These are phyloP conservation scores for Echinometra lucunter DNA, from an alignment of 53 echinoderm and acorn worm species.

Conservation along the genomic window DNA sequence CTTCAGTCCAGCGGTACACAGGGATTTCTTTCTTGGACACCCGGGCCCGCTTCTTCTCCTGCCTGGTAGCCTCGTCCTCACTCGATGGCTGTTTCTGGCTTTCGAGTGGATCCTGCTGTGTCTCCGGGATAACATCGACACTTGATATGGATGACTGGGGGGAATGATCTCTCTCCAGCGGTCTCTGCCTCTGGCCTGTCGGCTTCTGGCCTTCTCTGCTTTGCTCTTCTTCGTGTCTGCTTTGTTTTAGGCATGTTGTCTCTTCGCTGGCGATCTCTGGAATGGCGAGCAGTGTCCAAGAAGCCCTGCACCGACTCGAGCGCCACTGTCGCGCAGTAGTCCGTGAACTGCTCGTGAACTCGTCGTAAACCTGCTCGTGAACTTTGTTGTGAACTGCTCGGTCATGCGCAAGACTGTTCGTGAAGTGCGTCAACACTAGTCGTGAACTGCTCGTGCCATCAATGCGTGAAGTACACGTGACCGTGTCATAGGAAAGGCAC, in stretches of 20 bases:
- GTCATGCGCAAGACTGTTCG: no score
- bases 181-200: constrained; percentile 75
- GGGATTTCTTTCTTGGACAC: constrained; percentile 43
- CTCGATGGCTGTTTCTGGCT: constrained; percentile 59
- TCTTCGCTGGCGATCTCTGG: no score
- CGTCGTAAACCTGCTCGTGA: no score
- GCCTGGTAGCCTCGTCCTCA: constrained; percentile 54
- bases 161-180: constrained; percentile 74
- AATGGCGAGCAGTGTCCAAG: no score
- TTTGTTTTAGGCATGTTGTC: no score
- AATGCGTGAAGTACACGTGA: no score
- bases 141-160: constrained; percentile 76
- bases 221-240: no score
- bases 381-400: neutral
- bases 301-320: no score
- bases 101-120: constrained; percentile 68
- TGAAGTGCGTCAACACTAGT: no score
- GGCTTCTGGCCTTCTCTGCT: constrained; percentile 74
- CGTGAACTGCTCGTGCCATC: constrained; percentile 30
- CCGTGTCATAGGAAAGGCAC: no score
- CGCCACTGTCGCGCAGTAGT: no score
- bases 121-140: constrained; percentile 76
- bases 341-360: no score
- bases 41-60: constrained; percentile 49
- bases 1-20: constrained; percentile 20